Base-by-base conservation (phyloP, 2,888 invertebrate genomes). In the Gnatocerus cornutus region DNA sequence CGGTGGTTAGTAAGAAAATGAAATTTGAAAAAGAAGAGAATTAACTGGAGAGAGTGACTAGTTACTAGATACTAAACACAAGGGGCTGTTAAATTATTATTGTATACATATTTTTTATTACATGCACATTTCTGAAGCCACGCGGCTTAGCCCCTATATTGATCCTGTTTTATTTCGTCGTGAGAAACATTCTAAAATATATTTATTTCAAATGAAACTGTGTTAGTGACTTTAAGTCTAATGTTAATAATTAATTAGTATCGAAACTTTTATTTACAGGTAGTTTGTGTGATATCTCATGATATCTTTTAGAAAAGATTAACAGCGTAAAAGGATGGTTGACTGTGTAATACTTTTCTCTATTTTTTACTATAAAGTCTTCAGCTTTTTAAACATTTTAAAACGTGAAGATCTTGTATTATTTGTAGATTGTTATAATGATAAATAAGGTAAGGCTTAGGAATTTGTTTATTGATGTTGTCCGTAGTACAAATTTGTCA, bases 21-120 rank as follows among this genome's bases (percentile, higher is more conserved):
- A 83, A 82, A 65, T 77, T 78, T 62, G 82, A 82, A 63, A 81
- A 80, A 53, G 82, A 82, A 65, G 81, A 81, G 63, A 78, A 80
- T 76, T 81, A 80, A 79, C 73, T 58, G 48, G 37, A 55, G 69
- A 63, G 52, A 37, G 65, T 68, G 68, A 45, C 21, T 58, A 58
- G 12, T 43, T 43, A 53, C 30, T 48, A 50, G 14, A 59, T 14
- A 59, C 21, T 13, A 39, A 50, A 50, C 50, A 14, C 14, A 10
- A 12, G 46, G 61, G 61, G 61, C 48, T 48, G 48, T 37, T 46
- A 53, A 53, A 53, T 53, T 59, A 58, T 58, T 27, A 43, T 58
- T 41, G 43, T 29, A 43, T 21, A 30, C 43, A 45, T 46, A 37
- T 61, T 61, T 37, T 37, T 48, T 61, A 30, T 48, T n/a, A 30